Percentiles rank a stretch among this genome's conserved stretches.
Conservation (phyloP, 2,888 invertebrate species). For the Lycophotia porphyrea region DNA sequence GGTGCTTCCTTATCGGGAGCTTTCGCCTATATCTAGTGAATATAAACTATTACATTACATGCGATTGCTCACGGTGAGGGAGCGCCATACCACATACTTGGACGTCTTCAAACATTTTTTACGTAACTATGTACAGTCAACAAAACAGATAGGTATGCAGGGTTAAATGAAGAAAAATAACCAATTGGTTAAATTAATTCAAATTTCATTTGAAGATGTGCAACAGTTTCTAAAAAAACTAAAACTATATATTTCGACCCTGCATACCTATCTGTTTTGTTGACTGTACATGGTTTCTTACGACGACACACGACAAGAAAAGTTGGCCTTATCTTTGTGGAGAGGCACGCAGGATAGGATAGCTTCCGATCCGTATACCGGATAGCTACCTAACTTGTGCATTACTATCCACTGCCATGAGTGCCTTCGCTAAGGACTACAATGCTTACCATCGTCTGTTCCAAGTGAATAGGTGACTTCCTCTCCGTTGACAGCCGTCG, state of each 20-base stretch:
- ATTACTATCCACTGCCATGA: not conserved
- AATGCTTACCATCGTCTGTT: slow-evolving; percentile 75
- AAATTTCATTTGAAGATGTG: too few relatives aligned
- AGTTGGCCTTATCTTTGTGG: not conserved
- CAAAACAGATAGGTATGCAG: too few relatives aligned
- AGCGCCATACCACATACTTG: not conserved
- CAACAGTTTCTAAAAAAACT: too few relatives aligned
- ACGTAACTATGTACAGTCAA: not conserved
- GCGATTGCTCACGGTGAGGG: not conserved
- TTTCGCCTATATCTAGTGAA: not conserved
- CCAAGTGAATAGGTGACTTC: slow-evolving; percentile 75
- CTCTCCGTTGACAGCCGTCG: slow-evolving; percentile 81
- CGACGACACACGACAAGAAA: not conserved
- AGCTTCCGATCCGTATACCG: not conserved
- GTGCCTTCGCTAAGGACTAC: not conserved
- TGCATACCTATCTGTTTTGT: too few relatives aligned
- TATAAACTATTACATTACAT: not conserved
- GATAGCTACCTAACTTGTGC: not conserved
- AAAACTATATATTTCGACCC: too few relatives aligned
- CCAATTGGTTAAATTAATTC: too few relatives aligned
- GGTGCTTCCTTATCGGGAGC: not conserved
- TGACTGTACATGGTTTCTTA: not conserved
- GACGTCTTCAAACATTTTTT: not conserved
- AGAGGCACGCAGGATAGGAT: not conserved
- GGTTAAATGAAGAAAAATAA: too few relatives aligned